Conservation (phyloP, 2,888 invertebrate species). For the Watsonalla cultraria region DNA sequence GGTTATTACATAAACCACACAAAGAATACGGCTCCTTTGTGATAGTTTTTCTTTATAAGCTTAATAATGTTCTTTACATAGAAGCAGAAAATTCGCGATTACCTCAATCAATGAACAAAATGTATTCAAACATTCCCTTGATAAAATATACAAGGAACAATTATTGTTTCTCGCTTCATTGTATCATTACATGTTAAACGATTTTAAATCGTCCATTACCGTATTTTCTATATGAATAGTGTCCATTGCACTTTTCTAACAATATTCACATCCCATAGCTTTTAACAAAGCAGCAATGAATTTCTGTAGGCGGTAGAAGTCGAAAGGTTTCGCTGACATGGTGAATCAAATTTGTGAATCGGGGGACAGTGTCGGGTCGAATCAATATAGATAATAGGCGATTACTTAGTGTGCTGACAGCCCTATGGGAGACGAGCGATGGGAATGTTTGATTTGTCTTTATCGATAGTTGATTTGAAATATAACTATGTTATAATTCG, state of each 20-base stretch:
- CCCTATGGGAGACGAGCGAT: slow-evolving; percentile 42
- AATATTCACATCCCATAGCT: too few species aligned
- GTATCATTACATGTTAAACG: slow-evolving; percentile 9
- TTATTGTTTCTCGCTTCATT: slow-evolving; percentile 30
- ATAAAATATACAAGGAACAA: slow-evolving; percentile 12
- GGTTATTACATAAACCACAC: too few species aligned
- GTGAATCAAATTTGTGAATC: slow-evolving; percentile 26
- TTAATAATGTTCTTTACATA: too few species aligned
- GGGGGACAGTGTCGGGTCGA: slow-evolving; percentile 38
- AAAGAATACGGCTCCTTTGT: too few species aligned
- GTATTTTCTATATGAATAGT: neutral
- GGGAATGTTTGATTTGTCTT: slow-evolving; percentile 7
- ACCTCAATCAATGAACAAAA: too few species aligned
- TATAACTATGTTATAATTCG: neutral
- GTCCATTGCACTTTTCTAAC: slow-evolving; percentile 9
- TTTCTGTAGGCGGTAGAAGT: neutral
- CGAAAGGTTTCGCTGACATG: slow-evolving; percentile 1
- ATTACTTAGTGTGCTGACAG: slow-evolving; percentile 62
- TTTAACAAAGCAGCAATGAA: slow-evolving; percentile 11
- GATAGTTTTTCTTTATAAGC: too few species aligned
- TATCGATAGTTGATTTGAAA: slow-evolving; percentile 11
- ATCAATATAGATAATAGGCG: slow-evolving; percentile 61
- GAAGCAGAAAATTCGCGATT: too few species aligned
- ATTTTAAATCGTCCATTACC: neutral
- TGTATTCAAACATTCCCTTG: too few species aligned